Evolutionary conservation across 1,140 invertebrate species (phyloP).

Genomic region (Gonatopus flavifemur): DNA sequence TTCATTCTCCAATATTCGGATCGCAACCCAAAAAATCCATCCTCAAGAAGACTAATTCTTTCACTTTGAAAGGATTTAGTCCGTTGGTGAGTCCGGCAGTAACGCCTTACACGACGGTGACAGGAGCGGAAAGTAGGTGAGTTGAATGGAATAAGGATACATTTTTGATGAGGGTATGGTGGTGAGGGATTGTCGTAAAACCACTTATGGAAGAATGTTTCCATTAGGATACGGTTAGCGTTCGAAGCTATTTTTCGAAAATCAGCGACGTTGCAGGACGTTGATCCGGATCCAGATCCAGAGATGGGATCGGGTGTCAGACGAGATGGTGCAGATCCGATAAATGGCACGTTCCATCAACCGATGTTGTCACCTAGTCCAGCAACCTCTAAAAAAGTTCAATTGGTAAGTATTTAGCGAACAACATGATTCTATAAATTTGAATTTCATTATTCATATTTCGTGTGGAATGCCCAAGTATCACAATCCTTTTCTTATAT

Average conservation of each 20-base stretch:
- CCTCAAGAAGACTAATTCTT: slow-evolving; percentile 89
- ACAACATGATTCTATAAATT: too few species aligned
- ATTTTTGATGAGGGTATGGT: background rate
- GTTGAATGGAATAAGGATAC: slow-evolving; percentile 1
- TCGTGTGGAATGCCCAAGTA: too few species aligned
- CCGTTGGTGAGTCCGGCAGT: slow-evolving; percentile 69
- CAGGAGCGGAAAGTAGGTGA: slow-evolving; percentile 78
- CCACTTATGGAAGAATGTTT: background rate
- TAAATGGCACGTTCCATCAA: slow-evolving; percentile 38
- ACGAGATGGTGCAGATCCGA: slow-evolving; percentile 46
- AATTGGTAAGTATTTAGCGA: slow-evolving; percentile 85
- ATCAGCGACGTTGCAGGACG: slow-evolving; percentile 79
- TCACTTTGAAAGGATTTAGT: slow-evolving; percentile 74
- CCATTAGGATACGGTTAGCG: slow-evolving; percentile 73
- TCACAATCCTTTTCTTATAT: too few species aligned
- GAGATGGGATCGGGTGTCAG: slow-evolving; percentile 52
- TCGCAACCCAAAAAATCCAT: slow-evolving; percentile 81
- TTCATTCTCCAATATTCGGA: slow-evolving; percentile 63
- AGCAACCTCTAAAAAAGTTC: slow-evolving; percentile 80
- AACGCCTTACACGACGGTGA: slow-evolving; percentile 81
- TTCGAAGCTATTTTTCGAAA: slow-evolving; percentile 91
- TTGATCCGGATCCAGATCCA: slow-evolving; percentile 68
- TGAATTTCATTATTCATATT: too few species aligned
- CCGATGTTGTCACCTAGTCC: slow-evolving; percentile 62
- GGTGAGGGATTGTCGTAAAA: background rate